Evolutionary conservation across 2,888 invertebrate species (phyloP).

Genomic region (Agonopterix arenella): DNA sequence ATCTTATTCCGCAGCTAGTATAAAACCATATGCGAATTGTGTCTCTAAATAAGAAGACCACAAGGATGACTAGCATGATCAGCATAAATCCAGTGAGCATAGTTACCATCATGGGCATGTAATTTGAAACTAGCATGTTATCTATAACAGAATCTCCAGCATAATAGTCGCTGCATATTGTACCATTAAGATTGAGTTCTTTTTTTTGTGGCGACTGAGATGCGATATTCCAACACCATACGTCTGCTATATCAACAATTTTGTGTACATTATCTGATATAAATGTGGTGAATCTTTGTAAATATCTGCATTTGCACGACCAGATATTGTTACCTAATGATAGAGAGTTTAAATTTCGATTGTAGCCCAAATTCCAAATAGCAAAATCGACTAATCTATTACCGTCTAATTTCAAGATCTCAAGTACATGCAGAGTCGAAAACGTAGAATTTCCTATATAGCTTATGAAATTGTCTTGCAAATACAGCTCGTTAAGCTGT

Average conservation of each 20-base stretch:
- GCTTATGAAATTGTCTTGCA: conserved; percentile 89
- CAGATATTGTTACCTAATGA: conserved; percentile 91
- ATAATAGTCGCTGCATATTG: conserved; percentile 91
- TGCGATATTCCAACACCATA: conserved; percentile 87
- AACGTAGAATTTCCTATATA: conserved; percentile 88
- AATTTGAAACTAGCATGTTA: conserved; percentile 88
- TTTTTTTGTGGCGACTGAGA: conserved; percentile 82
- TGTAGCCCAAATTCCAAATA: conserved; percentile 83
- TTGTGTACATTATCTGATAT: conserved; percentile 86
- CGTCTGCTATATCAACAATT: conserved; percentile 84
- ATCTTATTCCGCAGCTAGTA: conserved; percentile 89
- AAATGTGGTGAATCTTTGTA: conserved; percentile 88
- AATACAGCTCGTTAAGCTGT: conserved; percentile 87
- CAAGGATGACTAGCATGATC: conserved; percentile 84
- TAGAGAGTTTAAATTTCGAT: conserved; percentile 81
- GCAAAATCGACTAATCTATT: conserved; percentile 88
- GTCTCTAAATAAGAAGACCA: conserved; percentile 90
- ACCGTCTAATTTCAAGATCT: conserved; percentile 88
- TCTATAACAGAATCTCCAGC: conserved; percentile 88
- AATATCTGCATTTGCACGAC: conserved; percentile 93
- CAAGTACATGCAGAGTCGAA: conserved; percentile 83
- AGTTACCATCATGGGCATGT: conserved; percentile 89
- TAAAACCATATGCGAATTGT: conserved; percentile 92
- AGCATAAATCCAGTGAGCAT: conserved; percentile 86
- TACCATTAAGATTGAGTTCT: conserved; percentile 88